Evolutionary conservation across 2,797 vertebrate species (phyloP).

Genomic region (Girardinus metallicus): DNA sequence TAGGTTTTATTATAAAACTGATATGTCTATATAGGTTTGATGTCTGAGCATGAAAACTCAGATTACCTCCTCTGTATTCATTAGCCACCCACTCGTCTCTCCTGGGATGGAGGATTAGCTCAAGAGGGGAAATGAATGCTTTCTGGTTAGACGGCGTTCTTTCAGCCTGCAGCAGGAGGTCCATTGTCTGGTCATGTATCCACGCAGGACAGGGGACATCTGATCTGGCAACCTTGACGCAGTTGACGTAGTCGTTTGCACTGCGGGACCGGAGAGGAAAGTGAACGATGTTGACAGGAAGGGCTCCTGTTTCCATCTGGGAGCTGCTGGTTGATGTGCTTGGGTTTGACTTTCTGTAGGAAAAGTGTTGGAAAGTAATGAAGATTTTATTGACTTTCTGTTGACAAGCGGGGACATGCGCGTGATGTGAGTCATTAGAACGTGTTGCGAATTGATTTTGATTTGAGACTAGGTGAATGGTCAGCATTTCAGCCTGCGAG

Average conservation of each 20-base stretch:
- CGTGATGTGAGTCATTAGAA: slow-evolving; percentile 32
- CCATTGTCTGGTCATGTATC: slow-evolving; percentile 72
- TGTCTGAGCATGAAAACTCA: slow-evolving; percentile 22
- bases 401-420: slow-evolving; percentile 27
- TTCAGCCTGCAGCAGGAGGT: slow-evolving; percentile 69
- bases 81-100: slow-evolving; percentile 66
- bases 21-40: slow-evolving; percentile 19
- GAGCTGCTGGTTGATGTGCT: slow-evolving; percentile 19
- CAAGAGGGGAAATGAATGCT: slow-evolving; percentile 70
- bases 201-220: slow-evolving; percentile 61
- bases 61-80: slow-evolving; percentile 70
- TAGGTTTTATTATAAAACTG: background rate
- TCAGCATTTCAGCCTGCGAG: slow-evolving; percentile 12
- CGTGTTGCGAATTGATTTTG: slow-evolving; percentile 32
- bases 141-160: slow-evolving; percentile 54
- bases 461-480: slow-evolving; percentile 21
- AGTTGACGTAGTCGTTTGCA: slow-evolving; percentile 49
- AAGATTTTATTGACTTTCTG: slow-evolving; percentile 42
- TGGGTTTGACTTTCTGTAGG: slow-evolving; percentile 32
- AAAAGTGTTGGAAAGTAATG: slow-evolving; percentile 26
- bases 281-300: slow-evolving; percentile 55
- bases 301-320: slow-evolving; percentile 30
- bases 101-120: slow-evolving; percentile 75
- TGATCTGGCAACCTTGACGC: slow-evolving; percentile 68
- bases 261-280: slow-evolving; percentile 44